phyloP scores from a whole-genome alignment of 1,140 invertebrate genomes.

The Calycopis cecrops region DNA sequence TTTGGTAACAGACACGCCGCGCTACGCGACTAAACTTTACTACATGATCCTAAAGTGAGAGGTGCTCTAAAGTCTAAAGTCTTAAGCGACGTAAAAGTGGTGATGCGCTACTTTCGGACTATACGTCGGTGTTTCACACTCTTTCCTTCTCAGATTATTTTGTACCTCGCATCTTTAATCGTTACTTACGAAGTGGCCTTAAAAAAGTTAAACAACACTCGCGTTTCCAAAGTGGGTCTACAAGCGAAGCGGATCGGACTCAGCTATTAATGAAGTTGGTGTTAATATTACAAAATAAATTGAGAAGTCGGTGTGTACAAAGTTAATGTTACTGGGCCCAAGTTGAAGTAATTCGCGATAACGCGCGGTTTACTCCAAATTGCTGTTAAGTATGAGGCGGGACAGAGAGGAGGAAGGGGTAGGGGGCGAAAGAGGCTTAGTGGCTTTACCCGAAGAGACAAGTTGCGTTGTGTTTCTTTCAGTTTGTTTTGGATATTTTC shows the following conservation, averaged over 20 bases:
- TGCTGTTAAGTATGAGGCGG: constrained; percentile 60
- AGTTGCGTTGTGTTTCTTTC: constrained; percentile 48
- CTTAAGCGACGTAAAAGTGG: too few species aligned
- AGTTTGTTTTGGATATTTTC: constrained; percentile 51
- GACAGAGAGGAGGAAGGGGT: constrained; percentile 36
- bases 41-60: too few species aligned
- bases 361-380: constrained; percentile 47
- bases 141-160: too few species aligned
- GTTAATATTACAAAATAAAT: constrained; percentile 17
- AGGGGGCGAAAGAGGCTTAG: constrained; percentile 42
- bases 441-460: constrained; percentile 42
- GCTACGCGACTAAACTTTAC: too few species aligned
- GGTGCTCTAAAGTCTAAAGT: too few species aligned
- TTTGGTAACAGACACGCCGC: too few species aligned
- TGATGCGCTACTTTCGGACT: too few species aligned
- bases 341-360: constrained; percentile 44
- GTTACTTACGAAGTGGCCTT: background rate
- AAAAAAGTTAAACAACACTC: background rate
- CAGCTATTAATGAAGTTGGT: background rate
- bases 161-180: too few species aligned
- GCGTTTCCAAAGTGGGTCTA: background rate
- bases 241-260: background rate
- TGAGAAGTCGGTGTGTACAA: constrained; percentile 25
- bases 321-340: constrained; percentile 28
- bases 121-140: background rate